Base-by-base conservation (phyloP, 2,888 invertebrate genomes). In the Sinopyrophorus schimmeli region DNA sequence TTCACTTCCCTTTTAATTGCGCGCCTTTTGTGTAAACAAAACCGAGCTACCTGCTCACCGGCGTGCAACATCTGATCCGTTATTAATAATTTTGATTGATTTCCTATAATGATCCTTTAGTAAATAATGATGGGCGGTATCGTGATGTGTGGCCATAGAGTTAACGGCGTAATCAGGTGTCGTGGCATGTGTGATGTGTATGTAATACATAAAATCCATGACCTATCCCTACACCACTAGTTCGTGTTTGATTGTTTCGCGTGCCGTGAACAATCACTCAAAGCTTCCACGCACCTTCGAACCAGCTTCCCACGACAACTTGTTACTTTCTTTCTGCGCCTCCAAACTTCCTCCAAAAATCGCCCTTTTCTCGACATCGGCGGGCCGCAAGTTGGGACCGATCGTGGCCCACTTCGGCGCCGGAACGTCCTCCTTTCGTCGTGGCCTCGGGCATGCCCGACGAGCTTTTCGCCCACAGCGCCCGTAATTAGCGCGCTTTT, bases 231-330 rank as follows among this genome's bases (percentile, higher is more conserved):
- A 47, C 47, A 55, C 47, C 48, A 47, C 44, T 52, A 48, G 53
- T 58, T 57, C 58, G 58, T 58, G 58, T 58, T 55, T 58, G 53
- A 55, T 58, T 55, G 58, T 58, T 58, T 58, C 55, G 58, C 58
- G 58, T 58, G 58, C 56, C 56, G 58, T 53, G 34, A 43, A 53
- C 54, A 55, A 58, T 55, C 58, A 54, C 53, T 51, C 47, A 50
- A 46, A 39, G 51, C 56, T 52, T 55, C 54, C 58, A 57, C 54
- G 53, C 55, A 55, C 51, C 46, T n/a, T n/a, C n/a, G n/a, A 55
- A 47, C 54, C 53, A 55, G 47, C 56, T 50, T 56, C 54, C 53
- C 42, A 55, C 51, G 53, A 54, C 48, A 52, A 47, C 43, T 38
- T 52, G n/a, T n/a, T n/a, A n/a, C n/a, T n/a, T n/a, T n/a, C n/a